Conservation (phyloP, 1,140 invertebrate species). For the Macrocentrus cingulum region DNA sequence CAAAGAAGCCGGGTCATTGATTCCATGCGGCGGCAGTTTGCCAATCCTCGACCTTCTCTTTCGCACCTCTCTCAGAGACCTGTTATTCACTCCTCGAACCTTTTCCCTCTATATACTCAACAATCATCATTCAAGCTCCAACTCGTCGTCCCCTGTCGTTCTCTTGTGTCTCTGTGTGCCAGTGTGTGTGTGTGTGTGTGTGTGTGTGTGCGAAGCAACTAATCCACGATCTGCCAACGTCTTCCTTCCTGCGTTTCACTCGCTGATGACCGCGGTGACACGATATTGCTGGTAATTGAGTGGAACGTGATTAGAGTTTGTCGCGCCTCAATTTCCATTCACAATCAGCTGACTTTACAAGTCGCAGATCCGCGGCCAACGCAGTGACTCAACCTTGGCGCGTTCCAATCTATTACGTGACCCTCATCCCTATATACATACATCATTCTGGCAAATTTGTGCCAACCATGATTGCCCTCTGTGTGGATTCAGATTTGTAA, state of each 20-base stretch:
- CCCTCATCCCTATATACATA: too few species aligned
- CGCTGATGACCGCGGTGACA: background rate
- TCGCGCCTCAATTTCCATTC: background rate
- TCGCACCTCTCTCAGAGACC: background rate
- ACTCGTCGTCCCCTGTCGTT: background rate
- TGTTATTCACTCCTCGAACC: background rate
- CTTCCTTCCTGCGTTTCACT: too few species aligned
- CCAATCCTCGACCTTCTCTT: constrained; percentile 36
- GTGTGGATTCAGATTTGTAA: too few species aligned
- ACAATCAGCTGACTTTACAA: background rate
- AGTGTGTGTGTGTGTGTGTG: too few species aligned
- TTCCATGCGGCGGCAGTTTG: constrained; percentile 49
- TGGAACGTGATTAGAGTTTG: background rate
- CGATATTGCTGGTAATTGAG: constrained; percentile 5
- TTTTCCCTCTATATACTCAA: background rate
- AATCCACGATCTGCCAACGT: too few species aligned
- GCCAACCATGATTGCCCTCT: too few species aligned
- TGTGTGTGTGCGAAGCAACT: too few species aligned
- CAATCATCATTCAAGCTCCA: constrained; percentile 4
- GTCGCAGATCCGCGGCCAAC: background rate
- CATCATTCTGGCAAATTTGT: too few species aligned
- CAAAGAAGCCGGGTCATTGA: constrained; percentile 47
- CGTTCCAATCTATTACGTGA: too few species aligned
- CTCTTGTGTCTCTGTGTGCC: too few species aligned
- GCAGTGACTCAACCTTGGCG: background rate